phyloP scores from a whole-genome alignment of 2,888 invertebrate genomes.

The Beris morrisii region DNA sequence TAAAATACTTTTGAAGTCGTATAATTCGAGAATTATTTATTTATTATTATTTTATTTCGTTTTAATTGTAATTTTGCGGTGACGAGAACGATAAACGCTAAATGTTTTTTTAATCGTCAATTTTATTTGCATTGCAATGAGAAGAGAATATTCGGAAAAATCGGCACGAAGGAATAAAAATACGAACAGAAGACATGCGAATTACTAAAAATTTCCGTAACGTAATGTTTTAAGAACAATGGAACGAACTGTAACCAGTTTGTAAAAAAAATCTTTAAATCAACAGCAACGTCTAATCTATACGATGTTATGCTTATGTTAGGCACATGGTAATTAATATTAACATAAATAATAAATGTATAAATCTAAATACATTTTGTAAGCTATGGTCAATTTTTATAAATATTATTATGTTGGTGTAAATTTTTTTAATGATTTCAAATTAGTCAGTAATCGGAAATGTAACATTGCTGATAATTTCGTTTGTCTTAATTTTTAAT shows the following conservation, averaged over 20 bases:
- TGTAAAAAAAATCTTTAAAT: too few species aligned
- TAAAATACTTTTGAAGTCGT: conserved; percentile 24
- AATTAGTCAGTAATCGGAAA: background rate
- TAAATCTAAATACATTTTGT: conserved; percentile 28
- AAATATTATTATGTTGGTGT: background rate
- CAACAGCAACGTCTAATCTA: conserved; percentile 5
- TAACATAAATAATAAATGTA: conserved; percentile 17
- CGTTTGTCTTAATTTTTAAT: background rate
- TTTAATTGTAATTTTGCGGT: background rate
- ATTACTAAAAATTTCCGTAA: too few species aligned
- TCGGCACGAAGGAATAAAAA: too few species aligned
- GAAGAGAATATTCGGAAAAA: too few species aligned
- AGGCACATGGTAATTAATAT: conserved; percentile 35
- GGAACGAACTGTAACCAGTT: too few species aligned
- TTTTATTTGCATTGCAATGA: too few species aligned
- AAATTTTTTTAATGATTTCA: background rate
- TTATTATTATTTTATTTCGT: background rate
- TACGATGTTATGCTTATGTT: conserved; percentile 28
- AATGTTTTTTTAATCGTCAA: background rate
- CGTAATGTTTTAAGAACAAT: too few species aligned
- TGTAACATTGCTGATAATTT: background rate
- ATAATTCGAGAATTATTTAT: conserved; percentile 1
- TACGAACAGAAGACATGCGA: too few species aligned
- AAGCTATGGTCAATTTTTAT: conserved; percentile 26
- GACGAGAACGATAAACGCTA: background rate